A percentile compares a stretch with the other conserved stretches of the same genome.
Conservation (phyloP, 2,888 invertebrate genomes). For the Heliconius cydno region DNA sequence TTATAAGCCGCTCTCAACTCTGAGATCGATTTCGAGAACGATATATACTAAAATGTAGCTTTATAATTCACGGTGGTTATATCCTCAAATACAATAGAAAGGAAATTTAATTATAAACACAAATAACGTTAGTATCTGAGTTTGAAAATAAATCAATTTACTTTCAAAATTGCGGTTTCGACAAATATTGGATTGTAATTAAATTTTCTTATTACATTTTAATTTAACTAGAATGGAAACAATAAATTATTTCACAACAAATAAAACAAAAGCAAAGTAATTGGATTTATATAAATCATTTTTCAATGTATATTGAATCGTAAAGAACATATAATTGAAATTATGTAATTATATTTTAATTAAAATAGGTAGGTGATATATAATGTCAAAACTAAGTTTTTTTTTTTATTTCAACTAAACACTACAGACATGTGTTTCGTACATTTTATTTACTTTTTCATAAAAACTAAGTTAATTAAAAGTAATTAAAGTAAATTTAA, state of each 20-base stretch:
- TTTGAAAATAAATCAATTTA: slow-evolving; percentile 41
- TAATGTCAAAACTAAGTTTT: too few relatives aligned
- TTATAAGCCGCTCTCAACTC: too few relatives aligned
- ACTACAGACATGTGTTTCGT: too few relatives aligned
- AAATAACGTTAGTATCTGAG: slow-evolving; percentile 38
- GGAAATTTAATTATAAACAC: slow-evolving; percentile 40
- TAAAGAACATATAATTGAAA: too few relatives aligned
- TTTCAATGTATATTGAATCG: too few relatives aligned
- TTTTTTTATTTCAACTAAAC: too few relatives aligned
- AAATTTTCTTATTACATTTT: slow-evolving; percentile 18
- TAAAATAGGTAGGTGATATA: not conserved
- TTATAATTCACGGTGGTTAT: slow-evolving; percentile 7
- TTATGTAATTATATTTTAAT: not conserved
- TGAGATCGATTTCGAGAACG: too few relatives aligned
- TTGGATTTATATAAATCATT: slow-evolving; percentile 1
- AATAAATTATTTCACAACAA: slow-evolving; percentile 1
- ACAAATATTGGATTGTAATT: slow-evolving; percentile 38
- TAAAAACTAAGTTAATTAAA: too few relatives aligned
- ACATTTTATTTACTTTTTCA: too few relatives aligned
- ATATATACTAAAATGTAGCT: not conserved
- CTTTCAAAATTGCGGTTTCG: slow-evolving; percentile 38
- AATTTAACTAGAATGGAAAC: slow-evolving; percentile 17
- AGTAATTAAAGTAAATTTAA: too few relatives aligned
- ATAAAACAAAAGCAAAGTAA: slow-evolving; percentile 3
- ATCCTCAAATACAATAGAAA: slow-evolving; percentile 31